Evolutionary conservation across 1,140 invertebrate genomes (phyloP).

Genomic region (Zophobas morio): DNA sequence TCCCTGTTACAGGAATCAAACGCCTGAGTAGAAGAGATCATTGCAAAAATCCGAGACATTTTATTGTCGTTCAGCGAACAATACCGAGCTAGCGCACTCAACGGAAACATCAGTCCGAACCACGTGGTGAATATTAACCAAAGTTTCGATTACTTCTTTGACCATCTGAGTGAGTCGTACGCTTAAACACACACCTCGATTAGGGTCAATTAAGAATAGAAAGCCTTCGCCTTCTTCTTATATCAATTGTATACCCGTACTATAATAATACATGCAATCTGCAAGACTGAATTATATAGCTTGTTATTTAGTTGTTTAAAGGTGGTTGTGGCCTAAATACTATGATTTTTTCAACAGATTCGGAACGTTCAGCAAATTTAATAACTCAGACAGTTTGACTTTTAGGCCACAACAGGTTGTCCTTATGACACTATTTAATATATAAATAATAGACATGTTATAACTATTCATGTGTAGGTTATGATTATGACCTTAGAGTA

Average conservation of each 20-base stretch:
- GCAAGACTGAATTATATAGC: slow-evolving; percentile 50
- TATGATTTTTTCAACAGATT: neutral
- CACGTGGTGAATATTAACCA: slow-evolving; percentile 69
- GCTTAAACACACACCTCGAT: slow-evolving; percentile 64
- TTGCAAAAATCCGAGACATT: slow-evolving; percentile 83
- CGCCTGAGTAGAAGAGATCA: slow-evolving; percentile 84
- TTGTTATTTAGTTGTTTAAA: slow-evolving; percentile 46
- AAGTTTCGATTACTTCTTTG: slow-evolving; percentile 73
- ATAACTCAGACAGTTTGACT: neutral
- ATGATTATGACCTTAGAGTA: slow-evolving; percentile 6
- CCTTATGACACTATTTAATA: slow-evolving; percentile 8
- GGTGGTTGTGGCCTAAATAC: slow-evolving; percentile 37
- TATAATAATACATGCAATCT: slow-evolving; percentile 49
- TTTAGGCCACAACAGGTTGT: slow-evolving; percentile 36
- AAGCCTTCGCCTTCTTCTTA: slow-evolving; percentile 43
- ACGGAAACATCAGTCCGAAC: slow-evolving; percentile 67
- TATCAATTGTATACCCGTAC: slow-evolving; percentile 42
- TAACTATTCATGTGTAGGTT: slow-evolving; percentile 27
- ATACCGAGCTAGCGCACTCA: slow-evolving; percentile 73
- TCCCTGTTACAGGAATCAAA: slow-evolving; percentile 76
- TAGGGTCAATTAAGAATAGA: slow-evolving; percentile 41
- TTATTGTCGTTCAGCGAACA: slow-evolving; percentile 81
- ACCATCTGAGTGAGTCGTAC: slow-evolving; percentile 74
- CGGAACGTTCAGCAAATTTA: neutral
- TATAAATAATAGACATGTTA: slow-evolving; percentile 6